These are phyloP conservation scores for Arnoldichthys spilopterus DNA, from an alignment of 2,797 vertebrate species.

Conservation along the genomic window DNA sequence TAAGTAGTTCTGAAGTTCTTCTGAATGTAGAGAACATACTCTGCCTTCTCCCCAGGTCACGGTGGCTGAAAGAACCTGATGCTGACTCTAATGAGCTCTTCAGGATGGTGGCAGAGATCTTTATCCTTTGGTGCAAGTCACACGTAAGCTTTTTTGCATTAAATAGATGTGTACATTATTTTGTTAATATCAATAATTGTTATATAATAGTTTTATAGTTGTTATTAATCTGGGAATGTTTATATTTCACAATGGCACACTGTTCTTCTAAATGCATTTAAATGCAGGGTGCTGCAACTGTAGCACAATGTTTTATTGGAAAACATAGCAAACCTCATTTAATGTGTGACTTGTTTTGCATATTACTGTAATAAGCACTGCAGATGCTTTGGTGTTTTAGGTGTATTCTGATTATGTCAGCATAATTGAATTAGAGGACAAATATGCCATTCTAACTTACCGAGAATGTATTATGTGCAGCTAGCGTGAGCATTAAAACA, in stretches of 20 bases:
- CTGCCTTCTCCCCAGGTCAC: constrained; percentile 79
- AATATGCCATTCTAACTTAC: not conserved
- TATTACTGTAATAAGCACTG: not conserved
- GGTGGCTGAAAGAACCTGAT: constrained; percentile 96
- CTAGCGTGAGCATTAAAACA: not conserved
- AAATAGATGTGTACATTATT: not conserved
- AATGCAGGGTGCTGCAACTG: not conserved
- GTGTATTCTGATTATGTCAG: too few relatives aligned
- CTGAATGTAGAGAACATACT: not conserved
- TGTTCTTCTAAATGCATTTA: not conserved
- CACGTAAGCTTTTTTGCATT: constrained; percentile 80
- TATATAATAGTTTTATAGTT: too few relatives aligned
- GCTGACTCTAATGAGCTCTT: constrained; percentile 94
- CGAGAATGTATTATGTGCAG: not conserved
- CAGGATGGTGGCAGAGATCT: constrained; percentile 97
- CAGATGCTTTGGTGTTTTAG: not conserved
- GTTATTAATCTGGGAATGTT: not conserved
- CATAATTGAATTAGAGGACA: not conserved
- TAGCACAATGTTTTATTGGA: not conserved
- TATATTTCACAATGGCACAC: not conserved
- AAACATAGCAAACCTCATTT: not conserved
- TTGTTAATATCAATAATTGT: not conserved
- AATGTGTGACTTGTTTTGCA: not conserved
- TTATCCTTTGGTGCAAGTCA: constrained; percentile 98
- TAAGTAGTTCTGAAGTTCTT: not conserved